Conservation (phyloP, 2,888 invertebrate species). For the Ischnura elegans region DNA sequence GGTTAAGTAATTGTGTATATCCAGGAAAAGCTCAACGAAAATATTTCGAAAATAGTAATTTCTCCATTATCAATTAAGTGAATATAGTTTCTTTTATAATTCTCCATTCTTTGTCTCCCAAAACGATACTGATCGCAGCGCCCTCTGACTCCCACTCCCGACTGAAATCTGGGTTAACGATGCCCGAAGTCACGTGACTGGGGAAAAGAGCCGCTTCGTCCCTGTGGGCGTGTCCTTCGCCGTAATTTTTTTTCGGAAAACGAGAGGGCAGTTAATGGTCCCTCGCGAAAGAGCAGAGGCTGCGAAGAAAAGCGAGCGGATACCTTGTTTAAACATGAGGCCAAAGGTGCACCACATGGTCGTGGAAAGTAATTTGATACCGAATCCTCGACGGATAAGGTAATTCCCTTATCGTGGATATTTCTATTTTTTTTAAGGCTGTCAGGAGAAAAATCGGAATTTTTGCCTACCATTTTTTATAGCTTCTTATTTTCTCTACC, state of each 20-base stretch:
- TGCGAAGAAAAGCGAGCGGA: background rate
- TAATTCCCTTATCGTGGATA: no score
- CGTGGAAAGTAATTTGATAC: background rate
- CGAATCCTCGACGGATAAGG: background rate
- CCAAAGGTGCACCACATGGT: background rate
- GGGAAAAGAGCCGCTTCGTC: background rate
- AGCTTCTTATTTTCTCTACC: no score
- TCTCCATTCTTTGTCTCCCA: background rate
- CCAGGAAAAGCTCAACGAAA: no score
- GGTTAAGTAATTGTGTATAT: no score
- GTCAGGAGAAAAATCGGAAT: no score
- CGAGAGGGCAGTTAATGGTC: constrained; percentile 10
- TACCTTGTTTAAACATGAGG: background rate
- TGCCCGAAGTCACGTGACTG: background rate
- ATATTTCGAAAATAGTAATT: no score
- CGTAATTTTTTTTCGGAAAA: background rate
- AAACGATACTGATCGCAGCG: background rate
- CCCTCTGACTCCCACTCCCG: background rate
- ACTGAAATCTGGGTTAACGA: constrained; percentile 28
- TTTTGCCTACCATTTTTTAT: no score
- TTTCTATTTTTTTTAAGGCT: no score
- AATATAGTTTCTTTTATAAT: background rate
- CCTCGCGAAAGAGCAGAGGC: background rate
- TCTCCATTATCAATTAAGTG: no score
- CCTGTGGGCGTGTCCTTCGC: background rate